A percentile compares a stretch with the other conserved stretches of the same genome.
phyloP scores from a whole-genome alignment of 2,888 invertebrate species.

The Limnephilus auricula region DNA sequence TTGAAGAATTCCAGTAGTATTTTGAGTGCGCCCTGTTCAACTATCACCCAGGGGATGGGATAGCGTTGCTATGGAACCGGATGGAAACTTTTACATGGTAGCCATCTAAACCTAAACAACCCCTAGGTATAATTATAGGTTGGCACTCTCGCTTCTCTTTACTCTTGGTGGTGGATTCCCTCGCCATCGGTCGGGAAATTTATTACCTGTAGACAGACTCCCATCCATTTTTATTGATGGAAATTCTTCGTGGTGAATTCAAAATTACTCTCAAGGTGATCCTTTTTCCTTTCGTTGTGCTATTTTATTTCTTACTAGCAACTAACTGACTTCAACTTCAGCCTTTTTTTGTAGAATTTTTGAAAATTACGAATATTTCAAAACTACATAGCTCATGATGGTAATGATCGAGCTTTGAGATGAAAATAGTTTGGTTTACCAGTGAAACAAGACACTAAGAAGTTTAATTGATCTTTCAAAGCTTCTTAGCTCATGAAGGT shows the following conservation, averaged over 20 bases:
- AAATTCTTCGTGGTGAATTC: neutral
- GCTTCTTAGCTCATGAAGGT: no score
- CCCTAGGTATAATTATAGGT: neutral
- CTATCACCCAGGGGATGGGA: neutral
- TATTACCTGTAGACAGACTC: neutral
- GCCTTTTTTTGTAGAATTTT: neutral
- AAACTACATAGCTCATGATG: no score
- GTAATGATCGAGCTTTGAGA: no score
- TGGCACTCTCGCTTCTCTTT: neutral
- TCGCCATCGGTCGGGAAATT: neutral
- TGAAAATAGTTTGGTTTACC: no score
- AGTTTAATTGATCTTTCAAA: no score
- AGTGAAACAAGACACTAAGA: rapidly evolving
- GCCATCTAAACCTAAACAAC: neutral
- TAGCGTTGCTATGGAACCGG: neutral
- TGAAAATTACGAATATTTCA: neutral
- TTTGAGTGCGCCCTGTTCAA: neutral
- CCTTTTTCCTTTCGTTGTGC: neutral
- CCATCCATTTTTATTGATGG: neutral
- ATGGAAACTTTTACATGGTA: neutral
- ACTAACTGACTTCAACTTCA: no score
- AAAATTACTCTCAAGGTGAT: neutral
- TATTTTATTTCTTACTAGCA: neutral
- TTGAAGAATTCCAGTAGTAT: neutral
- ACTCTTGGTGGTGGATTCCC: neutral